Base-by-base conservation (phyloP, 2,797 vertebrate species). In the Mormyrops boulengeri region DNA sequence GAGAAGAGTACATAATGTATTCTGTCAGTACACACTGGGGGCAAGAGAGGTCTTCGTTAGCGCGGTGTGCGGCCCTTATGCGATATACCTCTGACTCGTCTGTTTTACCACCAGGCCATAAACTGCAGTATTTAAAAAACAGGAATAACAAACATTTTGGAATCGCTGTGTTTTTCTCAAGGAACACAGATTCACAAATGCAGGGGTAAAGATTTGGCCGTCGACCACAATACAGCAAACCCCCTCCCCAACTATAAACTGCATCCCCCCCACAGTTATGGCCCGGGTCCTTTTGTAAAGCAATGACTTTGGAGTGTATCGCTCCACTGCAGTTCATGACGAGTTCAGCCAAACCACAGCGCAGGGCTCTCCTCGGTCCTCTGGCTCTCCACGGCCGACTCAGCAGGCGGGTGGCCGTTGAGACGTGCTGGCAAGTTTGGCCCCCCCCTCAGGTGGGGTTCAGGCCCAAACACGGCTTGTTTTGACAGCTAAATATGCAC, bases 301-400 rank as follows among this genome's bases (percentile, higher is more conserved):
- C 93, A 94, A 93, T 92, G 91, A 93, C 94, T 94, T 92, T n/a
- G 93, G 93, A 94, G 94, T 94, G 94, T 95, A 95, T 94, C 94
- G 95, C 95, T 95, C 94, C 94, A 92, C 91, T 0, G 89, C 92
- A 91, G 95, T 95, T 96, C 96, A 96, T 85, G 9, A 92, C 89
- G 93, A 96, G 96, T 96, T 96, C 96, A 96, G 95, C 95, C 95
- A 96, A 96, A 92, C 94, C 93, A 49, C 94, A 92, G 92, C 93
- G 93, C 91, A 5, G 92, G 92, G 91, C 93, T 92, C 90, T 92
- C 91, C 92, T 92, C 90, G 47, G 41, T 80, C 88, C 26, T 17
- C 52, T 34, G 53, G 4, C 34, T n/a, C 53, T 85, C 49, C 5
- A 4, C 52, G 11, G n/a, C 50, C 38, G 0, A 38, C 73, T 19